These are phyloP conservation scores for Radopholus similis DNA, from an alignment of 1,140 invertebrate genomes.

Conservation along the genomic window DNA sequence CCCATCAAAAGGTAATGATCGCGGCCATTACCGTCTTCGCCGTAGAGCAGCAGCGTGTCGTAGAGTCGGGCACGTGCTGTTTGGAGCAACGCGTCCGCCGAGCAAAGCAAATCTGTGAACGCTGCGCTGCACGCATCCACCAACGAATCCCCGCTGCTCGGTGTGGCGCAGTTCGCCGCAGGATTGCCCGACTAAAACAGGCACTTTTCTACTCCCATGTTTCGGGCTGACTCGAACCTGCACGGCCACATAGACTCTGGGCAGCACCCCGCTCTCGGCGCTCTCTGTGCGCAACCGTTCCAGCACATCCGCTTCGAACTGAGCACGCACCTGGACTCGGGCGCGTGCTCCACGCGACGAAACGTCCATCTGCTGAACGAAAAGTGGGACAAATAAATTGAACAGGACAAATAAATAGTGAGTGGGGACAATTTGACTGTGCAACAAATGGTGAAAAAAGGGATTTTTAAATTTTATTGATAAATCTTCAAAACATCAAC, in stretches of 20 bases:
- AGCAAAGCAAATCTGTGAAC: conserved; percentile 32
- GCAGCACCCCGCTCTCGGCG: not conserved
- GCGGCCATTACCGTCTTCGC: conserved; percentile 26
- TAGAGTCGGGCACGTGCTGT: conserved; percentile 23
- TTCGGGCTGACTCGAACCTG: too few species aligned
- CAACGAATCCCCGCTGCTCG: conserved; percentile 21
- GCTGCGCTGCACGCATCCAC: conserved; percentile 24
- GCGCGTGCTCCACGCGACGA: conserved; percentile 2
- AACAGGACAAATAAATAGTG: not conserved
- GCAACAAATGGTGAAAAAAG: not conserved
- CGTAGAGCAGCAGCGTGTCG: conserved; percentile 32
- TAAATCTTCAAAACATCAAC: not conserved
- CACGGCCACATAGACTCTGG: too few species aligned
- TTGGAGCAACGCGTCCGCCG: conserved; percentile 22
- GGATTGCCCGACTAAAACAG: not conserved
- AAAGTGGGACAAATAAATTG: not conserved
- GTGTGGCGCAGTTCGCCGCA: not conserved
- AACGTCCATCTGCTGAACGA: not conserved
- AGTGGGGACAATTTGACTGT: not conserved
- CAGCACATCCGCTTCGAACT: conserved; percentile 8
- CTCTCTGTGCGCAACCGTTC: not conserved
- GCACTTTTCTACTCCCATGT: too few species aligned
- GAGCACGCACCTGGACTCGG: not conserved
- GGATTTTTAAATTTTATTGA: too few species aligned
- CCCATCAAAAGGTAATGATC: not conserved